Evolutionary conservation across 92 coral and sea anemone species (phyloP).

Genomic region (Hydrozoanthus gracilis): DNA sequence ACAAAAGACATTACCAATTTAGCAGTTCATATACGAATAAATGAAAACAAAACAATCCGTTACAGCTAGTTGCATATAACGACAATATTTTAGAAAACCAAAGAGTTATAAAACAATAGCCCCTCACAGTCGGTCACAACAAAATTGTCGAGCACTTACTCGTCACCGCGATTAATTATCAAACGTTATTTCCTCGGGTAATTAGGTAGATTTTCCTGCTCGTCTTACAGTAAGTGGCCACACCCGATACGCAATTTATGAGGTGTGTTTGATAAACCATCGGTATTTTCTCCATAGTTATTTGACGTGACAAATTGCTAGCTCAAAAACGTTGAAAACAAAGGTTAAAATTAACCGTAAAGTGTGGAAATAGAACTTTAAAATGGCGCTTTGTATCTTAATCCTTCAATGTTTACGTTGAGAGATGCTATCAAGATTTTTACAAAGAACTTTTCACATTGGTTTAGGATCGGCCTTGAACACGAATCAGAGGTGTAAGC

Average conservation of each 20-base stretch:
- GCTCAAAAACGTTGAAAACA: too few relatives aligned
- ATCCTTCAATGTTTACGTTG: not conserved
- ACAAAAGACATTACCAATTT: too few relatives aligned
- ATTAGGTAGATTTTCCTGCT: not conserved
- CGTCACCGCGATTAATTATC: not conserved
- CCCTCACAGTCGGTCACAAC: not conserved
- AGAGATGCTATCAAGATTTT: not conserved
- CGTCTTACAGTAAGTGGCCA: not conserved
- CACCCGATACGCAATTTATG: slow-evolving; percentile 1
- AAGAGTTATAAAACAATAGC: not conserved
- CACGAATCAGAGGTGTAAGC: not conserved
- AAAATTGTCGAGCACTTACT: not conserved
- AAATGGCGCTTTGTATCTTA: not conserved
- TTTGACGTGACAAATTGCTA: too few relatives aligned
- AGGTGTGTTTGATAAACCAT: not conserved
- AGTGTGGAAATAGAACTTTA: too few relatives aligned
- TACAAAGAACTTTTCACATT: not conserved
- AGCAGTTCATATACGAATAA: too few relatives aligned
- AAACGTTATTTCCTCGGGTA: not conserved
- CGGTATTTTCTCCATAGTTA: too few relatives aligned
- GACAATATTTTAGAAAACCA: not conserved
- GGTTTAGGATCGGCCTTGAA: not conserved
- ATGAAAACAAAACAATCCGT: too few relatives aligned
- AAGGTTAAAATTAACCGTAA: too few relatives aligned
- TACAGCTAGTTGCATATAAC: too few relatives aligned